A percentile compares a stretch with the other conserved stretches of the same genome.
Evolutionary conservation across 2,797 vertebrate species (phyloP).

Genomic region (Allobates femoralis): DNA sequence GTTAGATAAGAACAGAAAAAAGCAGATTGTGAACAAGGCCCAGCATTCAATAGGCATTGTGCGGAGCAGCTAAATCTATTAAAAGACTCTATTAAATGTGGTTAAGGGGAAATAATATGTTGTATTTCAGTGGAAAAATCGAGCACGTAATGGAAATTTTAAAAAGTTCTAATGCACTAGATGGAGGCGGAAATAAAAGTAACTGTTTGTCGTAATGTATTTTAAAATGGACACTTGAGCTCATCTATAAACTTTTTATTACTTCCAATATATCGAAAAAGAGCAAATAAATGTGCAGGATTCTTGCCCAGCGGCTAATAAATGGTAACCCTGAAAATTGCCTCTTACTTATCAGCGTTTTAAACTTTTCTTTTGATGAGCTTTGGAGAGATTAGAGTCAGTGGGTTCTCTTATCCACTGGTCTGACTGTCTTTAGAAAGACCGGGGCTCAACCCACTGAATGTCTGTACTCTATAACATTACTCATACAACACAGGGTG

Average conservation of each 20-base stretch:
- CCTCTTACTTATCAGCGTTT: too few species aligned
- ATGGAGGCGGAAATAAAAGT: slow-evolving; percentile 20
- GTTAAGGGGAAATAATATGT: slow-evolving; percentile 40
- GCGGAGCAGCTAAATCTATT: slow-evolving; percentile 33
- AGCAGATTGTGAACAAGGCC: slow-evolving; percentile 33
- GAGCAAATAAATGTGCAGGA: too few species aligned
- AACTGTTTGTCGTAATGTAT: slow-evolving; percentile 29
- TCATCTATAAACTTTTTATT: slow-evolving; percentile 34
- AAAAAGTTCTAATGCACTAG: slow-evolving; percentile 35
- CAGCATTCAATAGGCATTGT: slow-evolving; percentile 49
- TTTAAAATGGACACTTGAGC: slow-evolving; percentile 38
- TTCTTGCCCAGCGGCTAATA: too few species aligned
- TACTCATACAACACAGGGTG: too few species aligned
- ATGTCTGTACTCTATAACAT: too few species aligned
- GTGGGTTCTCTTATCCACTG: too few species aligned
- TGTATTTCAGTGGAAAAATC: slow-evolving; percentile 34
- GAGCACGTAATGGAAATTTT: slow-evolving; percentile 44
- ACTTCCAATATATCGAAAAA: neutral
- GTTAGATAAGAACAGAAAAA: slow-evolving; percentile 46
- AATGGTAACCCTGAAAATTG: too few species aligned
- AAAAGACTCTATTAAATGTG: slow-evolving; percentile 48
- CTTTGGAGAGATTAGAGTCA: too few species aligned
- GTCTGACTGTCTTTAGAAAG: too few species aligned
- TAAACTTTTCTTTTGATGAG: too few species aligned
- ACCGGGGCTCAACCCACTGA: too few species aligned